A percentile compares a stretch with the other conserved stretches of the same genome.
Conservation (phyloP, 2,113 vertebrate genomes). For the Oncorhynchus gorbuscha region DNA sequence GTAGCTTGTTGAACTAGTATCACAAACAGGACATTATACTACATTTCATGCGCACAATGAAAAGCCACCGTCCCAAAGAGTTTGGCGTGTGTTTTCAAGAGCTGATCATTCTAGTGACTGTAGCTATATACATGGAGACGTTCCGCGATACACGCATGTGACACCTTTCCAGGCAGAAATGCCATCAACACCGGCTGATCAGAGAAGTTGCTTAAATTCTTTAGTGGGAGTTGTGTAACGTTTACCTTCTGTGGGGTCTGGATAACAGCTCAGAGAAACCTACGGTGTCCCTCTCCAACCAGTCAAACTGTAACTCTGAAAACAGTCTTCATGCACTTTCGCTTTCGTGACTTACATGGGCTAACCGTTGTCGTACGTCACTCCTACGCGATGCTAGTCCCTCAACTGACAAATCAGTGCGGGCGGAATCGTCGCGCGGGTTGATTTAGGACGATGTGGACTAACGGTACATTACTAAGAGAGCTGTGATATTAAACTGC, state of each 20-base stretch:
- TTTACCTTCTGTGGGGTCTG: background rate
- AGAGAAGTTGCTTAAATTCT: background rate
- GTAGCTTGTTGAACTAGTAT: constrained; percentile 68
- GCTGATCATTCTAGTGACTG: constrained; percentile 47
- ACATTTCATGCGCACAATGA: constrained; percentile 77
- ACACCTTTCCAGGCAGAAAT: constrained; percentile 1
- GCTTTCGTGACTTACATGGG: too few species aligned
- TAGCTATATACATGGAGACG: constrained; percentile 33
- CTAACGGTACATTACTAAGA: too few species aligned
- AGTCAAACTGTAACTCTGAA: too few species aligned
- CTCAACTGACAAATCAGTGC: too few species aligned
- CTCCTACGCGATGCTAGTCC: too few species aligned
- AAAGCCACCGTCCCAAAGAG: constrained; percentile 63
- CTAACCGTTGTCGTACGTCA: too few species aligned
- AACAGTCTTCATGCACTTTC: too few species aligned
- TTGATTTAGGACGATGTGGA: too few species aligned
- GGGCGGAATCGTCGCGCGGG: too few species aligned
- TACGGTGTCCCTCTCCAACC: too few species aligned
- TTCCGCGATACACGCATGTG: constrained; percentile 13
- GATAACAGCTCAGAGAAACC: background rate
- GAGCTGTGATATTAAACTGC: too few species aligned
- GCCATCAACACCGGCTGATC: constrained; percentile 22
- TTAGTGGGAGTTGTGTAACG: too few species aligned
- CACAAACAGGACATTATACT: constrained; percentile 75
- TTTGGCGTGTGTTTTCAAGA: constrained; percentile 44